Evolutionary conservation across 2,113 vertebrate species (phyloP), one percentile per base, ranked within the genome.

Genomic region (Megaceryle maxima): DNA sequence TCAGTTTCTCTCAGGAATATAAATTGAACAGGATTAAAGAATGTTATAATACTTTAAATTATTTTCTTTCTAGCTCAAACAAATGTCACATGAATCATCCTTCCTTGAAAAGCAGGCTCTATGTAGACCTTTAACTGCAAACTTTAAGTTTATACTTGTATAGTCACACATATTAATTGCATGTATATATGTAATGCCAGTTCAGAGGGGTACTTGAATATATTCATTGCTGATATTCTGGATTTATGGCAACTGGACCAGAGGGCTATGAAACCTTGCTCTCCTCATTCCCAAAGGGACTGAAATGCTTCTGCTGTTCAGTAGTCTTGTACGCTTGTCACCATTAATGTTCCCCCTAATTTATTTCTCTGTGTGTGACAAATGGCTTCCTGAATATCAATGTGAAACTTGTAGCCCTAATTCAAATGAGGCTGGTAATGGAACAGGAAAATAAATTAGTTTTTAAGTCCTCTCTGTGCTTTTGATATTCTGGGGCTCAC

Each of bases 361-460:
- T 81, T 92, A 83, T 94, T 95, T 78, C 57, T 69, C 31, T 39
- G 2, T 72, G 82, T 90, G 68, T 88, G 79, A 95, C 83, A 93
- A 90, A 95, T 75, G 72, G 67, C 55, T 55, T 85, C 26, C 68
- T 91, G 76, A 94, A 86, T 68, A 64, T 64, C 66, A 78, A 1
- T 59, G 59, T 68, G 51, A 81, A 77, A 63, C 37, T 10, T 63
- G 43, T 68, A 77, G 46, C 19, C 56, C 37, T 93, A 63, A 67
- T 70, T 94, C 51, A 11, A 46, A 46, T 0, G 2, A 33, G 41
- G 43, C 28, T 6, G 1, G 13, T 77, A 83, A 77, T 25, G 33
- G 46, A 51, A 83, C 41, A 75, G 59, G 46, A 72, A 90, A 90
- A 92, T 74, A 67, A 55, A 92, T 69, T n/a, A 68, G 37, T 83